phyloP scores from a whole-genome alignment of 2,113 vertebrate genomes.

The Capra hircus region DNA sequence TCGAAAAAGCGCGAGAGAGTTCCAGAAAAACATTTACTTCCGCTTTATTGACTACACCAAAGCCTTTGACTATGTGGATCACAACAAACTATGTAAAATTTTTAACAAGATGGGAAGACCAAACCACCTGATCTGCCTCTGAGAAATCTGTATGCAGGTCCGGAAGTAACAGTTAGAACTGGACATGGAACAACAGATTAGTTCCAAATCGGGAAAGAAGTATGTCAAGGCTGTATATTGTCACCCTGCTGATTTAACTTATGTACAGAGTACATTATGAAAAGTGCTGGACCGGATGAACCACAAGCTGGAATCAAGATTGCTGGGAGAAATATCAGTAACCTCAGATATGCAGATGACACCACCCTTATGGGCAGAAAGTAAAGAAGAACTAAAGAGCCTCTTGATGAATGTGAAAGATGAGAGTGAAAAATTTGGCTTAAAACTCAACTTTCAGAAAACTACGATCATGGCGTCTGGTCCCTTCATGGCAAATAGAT shows the following conservation, averaged over 20 bases:
- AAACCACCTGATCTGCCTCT: neutral
- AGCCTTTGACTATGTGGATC: neutral
- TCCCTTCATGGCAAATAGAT: neutral
- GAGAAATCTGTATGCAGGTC: neutral
- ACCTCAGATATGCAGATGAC: neutral
- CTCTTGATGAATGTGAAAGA: neutral
- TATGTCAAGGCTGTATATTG: neutral
- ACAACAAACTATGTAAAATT: neutral
- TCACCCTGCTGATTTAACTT: neutral
- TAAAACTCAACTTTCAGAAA: neutral
- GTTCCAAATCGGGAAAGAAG: neutral
- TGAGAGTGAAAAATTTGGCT: neutral
- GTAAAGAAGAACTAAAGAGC: neutral
- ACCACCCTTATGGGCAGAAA: neutral
- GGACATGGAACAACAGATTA: neutral
- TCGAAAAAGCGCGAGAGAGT: neutral
- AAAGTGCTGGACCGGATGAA: neutral
- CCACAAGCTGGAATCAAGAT: neutral
- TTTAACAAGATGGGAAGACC: neutral
- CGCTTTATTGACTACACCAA: neutral
- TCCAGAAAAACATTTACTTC: neutral
- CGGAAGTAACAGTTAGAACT: neutral
- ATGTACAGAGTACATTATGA: neutral
- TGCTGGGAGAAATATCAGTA: neutral
- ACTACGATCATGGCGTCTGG: neutral